These are phyloP conservation scores for Hypsibius dujardini DNA, from an alignment of 1,140 invertebrate genomes.

Conservation along the genomic window DNA sequence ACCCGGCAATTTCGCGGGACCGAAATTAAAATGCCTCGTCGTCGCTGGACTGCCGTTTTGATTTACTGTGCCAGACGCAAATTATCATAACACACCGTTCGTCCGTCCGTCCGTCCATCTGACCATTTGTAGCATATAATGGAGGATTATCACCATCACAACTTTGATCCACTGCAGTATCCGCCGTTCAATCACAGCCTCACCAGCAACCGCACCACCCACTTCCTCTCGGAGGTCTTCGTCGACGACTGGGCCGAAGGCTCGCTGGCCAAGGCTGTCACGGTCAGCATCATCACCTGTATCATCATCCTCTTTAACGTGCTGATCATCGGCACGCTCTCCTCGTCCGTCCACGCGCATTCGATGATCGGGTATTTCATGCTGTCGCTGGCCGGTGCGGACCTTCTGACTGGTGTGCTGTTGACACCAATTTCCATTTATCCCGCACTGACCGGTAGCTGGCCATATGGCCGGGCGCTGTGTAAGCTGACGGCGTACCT, in stretches of 20 bases:
- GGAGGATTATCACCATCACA: no score
- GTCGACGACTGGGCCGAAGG: not conserved
- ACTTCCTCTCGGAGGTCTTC: not conserved
- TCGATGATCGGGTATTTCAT: constrained; percentile 78
- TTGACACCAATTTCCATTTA: constrained; percentile 82
- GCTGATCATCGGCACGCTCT: constrained; percentile 67
- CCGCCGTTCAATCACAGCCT: no score
- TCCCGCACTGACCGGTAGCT: constrained; percentile 67
- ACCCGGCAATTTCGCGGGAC: no score
- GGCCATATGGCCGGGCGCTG: constrained; percentile 37
- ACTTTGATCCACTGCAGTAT: no score
- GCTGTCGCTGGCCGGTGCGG: constrained; percentile 70
- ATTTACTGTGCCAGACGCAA: no score
- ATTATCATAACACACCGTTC: no score
- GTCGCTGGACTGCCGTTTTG: no score
- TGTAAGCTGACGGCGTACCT: constrained; percentile 48
- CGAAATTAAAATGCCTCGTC: no score
- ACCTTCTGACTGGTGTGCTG: constrained; percentile 65
- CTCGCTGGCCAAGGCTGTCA: constrained; percentile 42
- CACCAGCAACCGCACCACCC: not conserved
- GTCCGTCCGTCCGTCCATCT: no score
- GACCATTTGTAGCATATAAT: no score
- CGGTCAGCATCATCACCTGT: constrained; percentile 65
- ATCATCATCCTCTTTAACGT: constrained; percentile 72
- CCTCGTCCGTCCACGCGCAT: constrained; percentile 67